Evolutionary conservation across 2,888 invertebrate species (phyloP).

Genomic region (Yponomeuta plumbellus): DNA sequence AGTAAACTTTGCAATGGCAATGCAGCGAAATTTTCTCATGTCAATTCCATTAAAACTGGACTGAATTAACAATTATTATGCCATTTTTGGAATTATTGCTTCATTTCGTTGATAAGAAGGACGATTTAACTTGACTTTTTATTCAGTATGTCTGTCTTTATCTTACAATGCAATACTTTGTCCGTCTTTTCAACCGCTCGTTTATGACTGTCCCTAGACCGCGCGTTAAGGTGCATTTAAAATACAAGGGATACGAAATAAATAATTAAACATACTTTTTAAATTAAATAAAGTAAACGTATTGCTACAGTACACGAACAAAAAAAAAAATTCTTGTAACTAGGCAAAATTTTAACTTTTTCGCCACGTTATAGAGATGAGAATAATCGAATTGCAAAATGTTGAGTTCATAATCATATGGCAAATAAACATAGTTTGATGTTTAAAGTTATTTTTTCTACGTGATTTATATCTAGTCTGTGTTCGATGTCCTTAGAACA

Average conservation of each 20-base stretch:
- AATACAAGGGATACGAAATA: neutral
- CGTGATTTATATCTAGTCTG: no score
- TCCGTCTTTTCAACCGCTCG: neutral
- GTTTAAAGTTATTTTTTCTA: no score
- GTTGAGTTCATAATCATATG: neutral
- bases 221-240: neutral
- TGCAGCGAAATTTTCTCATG: no score
- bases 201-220: neutral
- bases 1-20: no score
- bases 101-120: no score
- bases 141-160: neutral
- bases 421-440: no score
- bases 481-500: no score
- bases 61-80: no score
- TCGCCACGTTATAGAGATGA: neutral
- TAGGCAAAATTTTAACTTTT: neutral
- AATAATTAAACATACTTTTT: constrained; percentile 1
- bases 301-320: neutral
- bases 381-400: neutral
- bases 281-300: neutral
- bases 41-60: no score
- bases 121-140: no score
- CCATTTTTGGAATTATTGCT: no score
- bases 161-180: neutral
- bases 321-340: neutral